phyloP scores from a whole-genome alignment of 2,888 invertebrate species.

The Seira musarum region DNA sequence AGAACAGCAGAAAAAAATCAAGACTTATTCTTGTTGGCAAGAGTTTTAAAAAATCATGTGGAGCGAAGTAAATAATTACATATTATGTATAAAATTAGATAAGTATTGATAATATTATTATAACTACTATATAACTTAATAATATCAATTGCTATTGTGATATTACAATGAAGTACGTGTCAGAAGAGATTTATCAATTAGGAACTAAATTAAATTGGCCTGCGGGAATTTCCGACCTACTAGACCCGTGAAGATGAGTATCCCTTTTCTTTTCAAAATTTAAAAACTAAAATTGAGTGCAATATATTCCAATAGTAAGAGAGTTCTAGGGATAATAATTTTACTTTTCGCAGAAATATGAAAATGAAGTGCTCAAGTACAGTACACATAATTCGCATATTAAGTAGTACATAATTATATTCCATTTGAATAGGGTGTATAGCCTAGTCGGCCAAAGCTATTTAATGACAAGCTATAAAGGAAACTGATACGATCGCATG shows the following conservation, averaged over 20 bases:
- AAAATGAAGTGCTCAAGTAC: constrained; percentile 1
- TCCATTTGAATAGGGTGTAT: not conserved
- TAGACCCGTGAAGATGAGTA: no score
- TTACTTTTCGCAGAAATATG: no score
- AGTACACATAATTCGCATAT: not conserved
- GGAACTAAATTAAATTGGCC: no score
- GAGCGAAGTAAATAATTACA: not conserved
- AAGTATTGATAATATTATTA: constrained; percentile 15
- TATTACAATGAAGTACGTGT: not conserved
- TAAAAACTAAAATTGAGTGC: no score
- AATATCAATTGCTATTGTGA: not conserved
- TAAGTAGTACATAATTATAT: no score
- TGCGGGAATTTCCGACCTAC: no score
- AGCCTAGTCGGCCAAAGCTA: constrained; percentile 6
- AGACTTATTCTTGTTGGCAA: constrained; percentile 30
- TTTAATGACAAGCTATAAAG: constrained; percentile 1
- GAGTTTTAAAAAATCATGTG: constrained; percentile 16
- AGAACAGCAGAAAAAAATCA: constrained; percentile 1
- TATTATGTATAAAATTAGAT: not conserved
- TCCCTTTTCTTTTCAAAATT: no score
- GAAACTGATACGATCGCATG: no score
- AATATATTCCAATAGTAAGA: no score
- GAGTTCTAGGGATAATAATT: no score
- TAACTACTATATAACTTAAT: not conserved
- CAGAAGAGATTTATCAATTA: no score